A percentile compares a stretch with the other conserved stretches of the same genome.
Conservation (phyloP, 2,888 invertebrate genomes). For the Fragum sueziense region DNA sequence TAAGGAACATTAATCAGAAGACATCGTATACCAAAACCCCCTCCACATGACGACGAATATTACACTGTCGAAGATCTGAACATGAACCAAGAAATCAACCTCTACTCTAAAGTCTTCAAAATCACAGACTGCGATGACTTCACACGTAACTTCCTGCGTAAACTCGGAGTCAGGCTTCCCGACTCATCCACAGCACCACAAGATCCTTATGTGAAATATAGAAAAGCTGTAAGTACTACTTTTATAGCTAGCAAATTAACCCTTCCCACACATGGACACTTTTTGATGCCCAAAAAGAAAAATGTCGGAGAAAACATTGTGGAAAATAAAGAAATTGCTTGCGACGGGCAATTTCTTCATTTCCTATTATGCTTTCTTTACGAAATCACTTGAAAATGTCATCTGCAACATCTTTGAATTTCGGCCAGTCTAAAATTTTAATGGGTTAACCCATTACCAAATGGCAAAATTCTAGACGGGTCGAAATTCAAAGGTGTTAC, state of each 20-base stretch:
- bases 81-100: constrained; percentile 89
- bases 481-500: too few relatives aligned
- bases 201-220: constrained; percentile 79
- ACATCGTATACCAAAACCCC: constrained; percentile 90
- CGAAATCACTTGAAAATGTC: too few relatives aligned
- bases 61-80: constrained; percentile 94
- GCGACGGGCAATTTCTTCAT: too few relatives aligned
- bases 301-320: too few relatives aligned
- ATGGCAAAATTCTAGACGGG: too few relatives aligned
- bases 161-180: constrained; percentile 90
- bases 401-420: too few relatives aligned
- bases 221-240: constrained; percentile 73
- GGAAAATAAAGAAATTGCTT: too few relatives aligned
- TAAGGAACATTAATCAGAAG: constrained; percentile 91
- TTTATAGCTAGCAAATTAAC: background rate
- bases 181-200: constrained; percentile 65
- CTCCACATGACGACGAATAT: constrained; percentile 88
- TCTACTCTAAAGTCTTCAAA: constrained; percentile 92
- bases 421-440: too few relatives aligned
- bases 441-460: too few relatives aligned
- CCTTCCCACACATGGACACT: background rate
- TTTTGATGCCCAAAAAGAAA: too few relatives aligned
- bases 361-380: too few relatives aligned
- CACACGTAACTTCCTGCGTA: constrained; percentile 91
- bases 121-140: constrained; percentile 94